Base-by-base conservation (phyloP, 2,888 invertebrate genomes). In the Tetrapedia diversipes region DNA sequence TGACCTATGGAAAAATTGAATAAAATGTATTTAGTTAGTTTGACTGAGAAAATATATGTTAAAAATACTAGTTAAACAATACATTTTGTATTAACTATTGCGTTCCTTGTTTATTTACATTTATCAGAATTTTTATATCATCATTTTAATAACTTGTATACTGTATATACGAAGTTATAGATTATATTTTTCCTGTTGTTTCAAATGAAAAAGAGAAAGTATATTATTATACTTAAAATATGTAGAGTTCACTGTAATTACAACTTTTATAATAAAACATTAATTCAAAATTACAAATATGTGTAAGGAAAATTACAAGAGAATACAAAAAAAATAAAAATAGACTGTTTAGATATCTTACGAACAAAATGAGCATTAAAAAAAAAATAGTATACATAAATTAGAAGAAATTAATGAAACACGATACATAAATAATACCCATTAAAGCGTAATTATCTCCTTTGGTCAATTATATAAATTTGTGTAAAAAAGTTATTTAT, bases 381-480 rank as follows among this genome's bases (percentile, higher is more conserved):
- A 24, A 61, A 57, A 51, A 79, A 63, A 79, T 51, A 57, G 63
- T 47, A 53, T 19, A 19, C 63, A 59, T 43, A 60, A 64, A 70
- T 41, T 19, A 19, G 19, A 61, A 43, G 73, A 45, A 63, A 59
- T 41, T 11, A n/a, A 27, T 59, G 37, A 70, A n/a, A 69, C 32
- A 24, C 49, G 54, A 24, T 80, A 49, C 41, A 72, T 60, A 71
- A 76, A 66, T 64, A 49, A 53, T 37, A 43, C 66, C 29, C 54
- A 29, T 24, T 74, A 49, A 74, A 71, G 57, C 49, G 45, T 56
- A 66, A 56, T 68, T 78, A 69, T 67, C 69, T 71, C 71, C 78
- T 82, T 83, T 83, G 83, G 82, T 80, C 73, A 63, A 63, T 77
- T 61, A 59, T 27, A 79, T 81, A 43, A 63, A 75, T 39, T 45